These are phyloP conservation scores for Knipowitschia caucasica DNA, from an alignment of 2,797 vertebrate species.

Conservation along the genomic window DNA sequence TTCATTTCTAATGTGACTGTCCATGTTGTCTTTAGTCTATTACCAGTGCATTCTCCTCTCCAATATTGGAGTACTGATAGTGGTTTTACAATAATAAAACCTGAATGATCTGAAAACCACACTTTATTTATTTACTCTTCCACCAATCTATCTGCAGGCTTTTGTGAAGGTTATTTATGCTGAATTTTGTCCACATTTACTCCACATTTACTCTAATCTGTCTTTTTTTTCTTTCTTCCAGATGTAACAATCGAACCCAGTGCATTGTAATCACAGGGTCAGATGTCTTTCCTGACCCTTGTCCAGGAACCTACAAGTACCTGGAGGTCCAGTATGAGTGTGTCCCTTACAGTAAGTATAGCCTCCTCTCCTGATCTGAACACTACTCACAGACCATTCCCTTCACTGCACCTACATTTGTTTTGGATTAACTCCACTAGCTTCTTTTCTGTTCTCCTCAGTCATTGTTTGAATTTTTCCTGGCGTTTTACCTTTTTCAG, in stretches of 20 bases:
- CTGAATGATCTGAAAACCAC: too few species aligned
- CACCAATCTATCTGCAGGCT: too few species aligned
- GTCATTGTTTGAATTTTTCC: slow-evolving; percentile 38
- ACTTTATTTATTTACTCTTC: too few species aligned
- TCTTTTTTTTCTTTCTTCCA: slow-evolving; percentile 42
- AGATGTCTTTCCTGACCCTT: slow-evolving; percentile 98
- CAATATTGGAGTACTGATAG: too few species aligned
- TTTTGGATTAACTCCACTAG: slow-evolving; percentile 7
- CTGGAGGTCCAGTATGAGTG: slow-evolving; percentile 99
- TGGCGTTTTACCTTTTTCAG: slow-evolving; percentile 37
- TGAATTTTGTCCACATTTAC: background rate
- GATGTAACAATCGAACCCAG: slow-evolving; percentile 99
- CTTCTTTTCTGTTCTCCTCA: slow-evolving; percentile 18
- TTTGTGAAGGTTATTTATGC: background rate
- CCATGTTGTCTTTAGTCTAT: too few species aligned
- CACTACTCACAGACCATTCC: background rate
- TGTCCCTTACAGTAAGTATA: slow-evolving; percentile 99
- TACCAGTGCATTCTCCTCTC: too few species aligned
- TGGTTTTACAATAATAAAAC: too few species aligned
- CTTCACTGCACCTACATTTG: slow-evolving; percentile 14
- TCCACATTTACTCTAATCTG: background rate
- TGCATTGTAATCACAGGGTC: slow-evolving; percentile 98
- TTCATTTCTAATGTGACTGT: too few species aligned
- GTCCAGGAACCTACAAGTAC: slow-evolving; percentile 98
- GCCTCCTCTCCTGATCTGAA: slow-evolving; percentile 64